These are phyloP conservation scores for Neoscelio sp. DNA, from an alignment of 2,888 invertebrate species.

Conservation along the genomic window DNA sequence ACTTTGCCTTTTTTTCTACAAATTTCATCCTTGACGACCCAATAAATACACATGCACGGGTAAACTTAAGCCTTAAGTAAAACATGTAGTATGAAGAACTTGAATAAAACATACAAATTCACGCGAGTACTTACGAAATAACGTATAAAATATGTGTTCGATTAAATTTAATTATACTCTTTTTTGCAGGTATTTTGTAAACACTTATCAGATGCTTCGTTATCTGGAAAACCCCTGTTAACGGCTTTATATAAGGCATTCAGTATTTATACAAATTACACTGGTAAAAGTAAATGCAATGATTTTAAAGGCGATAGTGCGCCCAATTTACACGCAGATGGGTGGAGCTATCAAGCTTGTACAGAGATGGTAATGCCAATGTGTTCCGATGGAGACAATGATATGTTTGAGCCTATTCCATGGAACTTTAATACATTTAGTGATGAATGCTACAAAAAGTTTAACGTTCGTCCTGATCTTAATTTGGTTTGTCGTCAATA, in stretches of 20 bases:
- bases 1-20: too few relatives aligned
- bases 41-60: too few relatives aligned
- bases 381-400: constrained; percentile 90
- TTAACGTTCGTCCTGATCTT: constrained; percentile 87
- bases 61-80: too few relatives aligned
- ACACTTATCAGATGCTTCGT: constrained; percentile 78
- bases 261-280: constrained; percentile 92
- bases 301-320: constrained; percentile 83
- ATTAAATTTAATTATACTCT: background rate
- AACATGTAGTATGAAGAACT: too few relatives aligned
- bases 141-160: background rate
- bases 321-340: constrained; percentile 86
- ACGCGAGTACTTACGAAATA: too few relatives aligned
- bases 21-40: too few relatives aligned
- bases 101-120: background rate
- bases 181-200: constrained; percentile 84
- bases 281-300: constrained; percentile 89
- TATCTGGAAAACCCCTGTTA: constrained; percentile 73
- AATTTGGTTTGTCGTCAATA: constrained; percentile 89
- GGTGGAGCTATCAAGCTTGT: constrained; percentile 95
- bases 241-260: constrained; percentile 87
- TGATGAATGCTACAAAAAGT: constrained; percentile 88
- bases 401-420: constrained; percentile 91
- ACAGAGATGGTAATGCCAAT: constrained; percentile 99
- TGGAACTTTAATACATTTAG: constrained; percentile 90